Evolutionary conservation across 2,888 invertebrate genomes (phyloP), one percentile per base, ranked within the genome.

Genomic region (Sipunculus nudus): DNA sequence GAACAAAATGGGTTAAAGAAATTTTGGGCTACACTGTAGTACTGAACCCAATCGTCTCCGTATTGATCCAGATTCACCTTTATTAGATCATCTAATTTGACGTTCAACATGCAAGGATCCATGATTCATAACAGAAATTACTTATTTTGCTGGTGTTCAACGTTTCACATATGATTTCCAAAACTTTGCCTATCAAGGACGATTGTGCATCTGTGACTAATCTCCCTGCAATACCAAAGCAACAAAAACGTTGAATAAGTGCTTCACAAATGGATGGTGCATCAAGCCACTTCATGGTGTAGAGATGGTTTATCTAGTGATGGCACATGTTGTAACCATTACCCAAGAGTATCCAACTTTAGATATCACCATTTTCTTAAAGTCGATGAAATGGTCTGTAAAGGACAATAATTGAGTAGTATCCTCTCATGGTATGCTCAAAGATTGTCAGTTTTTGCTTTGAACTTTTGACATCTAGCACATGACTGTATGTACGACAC

Each of bases 401-500:
- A 49, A 4, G 49, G 49, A n/a, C 32, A 23, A n/a, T 26, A 49
- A n/a, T 3, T 3, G 31, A 21, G 21, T 6, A 19, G 4, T 21
- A 49, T 49, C 10, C 49, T 21, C 25, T 29, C 32, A 49, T 49
- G 49, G 21, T 26, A 49, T 31, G 49, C 13, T 32, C 49, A 4
- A 6, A 23, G 23, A 6, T 23, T 49, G 21, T 32, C 49, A 6
- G 19, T 23, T 25, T 49, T 35, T 5, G 21, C 49, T 16, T 32
- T 29, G 8, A 32, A 6, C 19, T 49, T 4, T 28, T 49, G 49
- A 32, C 49, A 49, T 16, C 49, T 23, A 32, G 16, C 19, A 28
- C 49, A 49, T 38, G 35, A 49, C 23, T 49, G 35, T 5, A n/a
- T n/a, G n/a, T n/a, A n/a, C n/a, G n/a, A n/a, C n/a, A n/a, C 35